Percentiles rank a stretch among this genome's conserved stretches.
These are phyloP conservation scores for Paracanthobrama guichenoti DNA, from an alignment of 2,113 vertebrate species.

Conservation along the genomic window DNA sequence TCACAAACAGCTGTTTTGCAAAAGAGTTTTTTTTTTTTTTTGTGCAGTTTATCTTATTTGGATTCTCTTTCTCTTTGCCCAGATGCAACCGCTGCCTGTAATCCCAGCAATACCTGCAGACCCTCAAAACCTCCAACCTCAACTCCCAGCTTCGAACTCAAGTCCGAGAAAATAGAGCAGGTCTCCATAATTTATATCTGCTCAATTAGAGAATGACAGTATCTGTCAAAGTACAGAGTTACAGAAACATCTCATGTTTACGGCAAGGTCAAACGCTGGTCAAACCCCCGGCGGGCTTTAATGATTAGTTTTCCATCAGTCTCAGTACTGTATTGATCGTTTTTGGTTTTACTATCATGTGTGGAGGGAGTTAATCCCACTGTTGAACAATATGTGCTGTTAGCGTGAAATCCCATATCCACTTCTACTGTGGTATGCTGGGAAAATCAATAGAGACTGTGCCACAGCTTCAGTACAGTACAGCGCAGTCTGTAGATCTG, in stretches of 20 bases:
- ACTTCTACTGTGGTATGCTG: slow-evolving; percentile 30
- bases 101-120: slow-evolving; percentile 57
- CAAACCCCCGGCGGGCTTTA: not conserved
- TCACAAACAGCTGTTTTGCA: slow-evolving; percentile 15
- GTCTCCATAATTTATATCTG: slow-evolving; percentile 65
- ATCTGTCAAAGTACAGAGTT: not conserved
- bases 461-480: not conserved
- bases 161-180: slow-evolving; percentile 84
- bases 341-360: slow-evolving; percentile 46
- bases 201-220: not conserved
- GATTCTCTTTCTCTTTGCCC: slow-evolving; percentile 34
- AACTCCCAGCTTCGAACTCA: slow-evolving; percentile 71
- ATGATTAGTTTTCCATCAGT: slow-evolving; percentile 15
- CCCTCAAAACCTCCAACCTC: slow-evolving; percentile 67
- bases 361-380: slow-evolving; percentile 17
- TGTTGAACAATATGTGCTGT: slow-evolving; percentile 28
- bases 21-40: not conserved
- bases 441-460: slow-evolving; percentile 42
- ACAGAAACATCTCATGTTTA: not conserved
- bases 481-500: slow-evolving; percentile 13
- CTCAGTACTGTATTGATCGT: slow-evolving; percentile 14
- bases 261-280: slow-evolving; percentile 24
- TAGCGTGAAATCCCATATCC: not conserved
- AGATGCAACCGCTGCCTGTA: slow-evolving; percentile 58
- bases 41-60: slow-evolving; percentile 23